Percentiles rank a stretch among this genome's conserved stretches.
These are phyloP conservation scores for Pseudomugil gertrudae DNA, from an alignment of 2,797 vertebrate species.

Conservation along the genomic window DNA sequence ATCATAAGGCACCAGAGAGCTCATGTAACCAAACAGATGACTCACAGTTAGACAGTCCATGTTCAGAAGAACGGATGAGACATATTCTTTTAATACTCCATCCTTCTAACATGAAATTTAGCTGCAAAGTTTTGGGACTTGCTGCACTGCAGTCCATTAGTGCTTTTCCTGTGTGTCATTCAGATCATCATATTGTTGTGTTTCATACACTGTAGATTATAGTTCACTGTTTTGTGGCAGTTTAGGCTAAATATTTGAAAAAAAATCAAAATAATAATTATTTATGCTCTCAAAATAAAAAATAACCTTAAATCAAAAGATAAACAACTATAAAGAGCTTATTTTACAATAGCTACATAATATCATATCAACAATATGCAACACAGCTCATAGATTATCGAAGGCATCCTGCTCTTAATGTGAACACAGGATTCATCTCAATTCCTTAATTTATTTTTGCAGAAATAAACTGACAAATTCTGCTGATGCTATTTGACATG, in stretches of 20 bases:
- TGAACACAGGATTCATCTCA: conserved; percentile 18
- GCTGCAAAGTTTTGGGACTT: background rate
- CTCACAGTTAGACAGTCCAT: conserved; percentile 33
- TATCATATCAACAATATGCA: background rate
- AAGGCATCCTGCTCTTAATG: conserved; percentile 5
- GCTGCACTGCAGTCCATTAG: background rate
- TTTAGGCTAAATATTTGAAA: background rate
- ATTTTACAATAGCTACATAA: background rate
- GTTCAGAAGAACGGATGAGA: conserved; percentile 5
- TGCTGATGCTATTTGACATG: conserved; percentile 55
- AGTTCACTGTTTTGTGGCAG: background rate
- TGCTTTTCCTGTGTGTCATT: background rate
- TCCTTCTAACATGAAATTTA: background rate
- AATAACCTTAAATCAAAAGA: background rate
- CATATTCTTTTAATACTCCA: background rate
- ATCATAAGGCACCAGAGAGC: conserved; percentile 37
- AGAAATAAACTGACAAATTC: conserved; percentile 38
- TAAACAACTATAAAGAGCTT: background rate
- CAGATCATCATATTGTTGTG: background rate
- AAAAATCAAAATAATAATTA: background rate
- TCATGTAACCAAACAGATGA: conserved; percentile 53
- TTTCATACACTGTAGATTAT: background rate
- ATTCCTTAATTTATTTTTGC: conserved; percentile 29
- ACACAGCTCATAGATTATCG: background rate
- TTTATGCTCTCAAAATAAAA: background rate